Base-by-base conservation (phyloP, 2,113 vertebrate genomes). In the Alouatta palliata region DNA sequence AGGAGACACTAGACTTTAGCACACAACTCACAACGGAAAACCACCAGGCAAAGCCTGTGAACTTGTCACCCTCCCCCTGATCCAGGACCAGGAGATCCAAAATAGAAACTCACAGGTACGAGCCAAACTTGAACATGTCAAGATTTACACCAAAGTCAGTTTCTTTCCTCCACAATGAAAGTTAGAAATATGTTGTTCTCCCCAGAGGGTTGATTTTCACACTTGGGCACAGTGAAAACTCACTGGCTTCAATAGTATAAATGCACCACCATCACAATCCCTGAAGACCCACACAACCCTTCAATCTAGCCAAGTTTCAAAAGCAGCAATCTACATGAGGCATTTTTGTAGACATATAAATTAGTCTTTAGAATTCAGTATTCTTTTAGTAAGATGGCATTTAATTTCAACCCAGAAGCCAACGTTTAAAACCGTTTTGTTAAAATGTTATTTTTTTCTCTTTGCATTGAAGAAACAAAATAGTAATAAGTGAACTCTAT, bases 351-450 rank as follows among this genome's bases (percentile, higher is more conserved):
- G 32, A n/a, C 20, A 37, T 52, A 45, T 30, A 84, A 47, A 88
- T 81, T 35, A 21, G 37, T 86, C 77, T 89, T 95, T 91, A 89
- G 54, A n/a, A 54, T 91, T 80, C 77, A 37, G 0, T 82, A 52
- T 45, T 87, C 23, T 86, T 85, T 77, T 73, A 76, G 40, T 88
- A 90, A 95, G 83, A 76, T 79, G 37, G 73, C 81, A 94, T 66
- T 97, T 95, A 77, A 84, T 76, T 96, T 94, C 87, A 82, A 45
- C 61, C 85, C 75, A 71, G 32, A 87, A 97, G 70, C 66, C 70
- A 37, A 61, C 23, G 10, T 61, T 94, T 96, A 90, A 93, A 94
- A 77, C 40, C 32, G 58, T 81, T 95, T 85, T 84, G 85, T 66
- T 32, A 16, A 71, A 32, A 54, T 19, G 23, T 64, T 27, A 3